Evolutionary conservation across 2,888 invertebrate species (phyloP).

Genomic region (Molorchus minor): DNA sequence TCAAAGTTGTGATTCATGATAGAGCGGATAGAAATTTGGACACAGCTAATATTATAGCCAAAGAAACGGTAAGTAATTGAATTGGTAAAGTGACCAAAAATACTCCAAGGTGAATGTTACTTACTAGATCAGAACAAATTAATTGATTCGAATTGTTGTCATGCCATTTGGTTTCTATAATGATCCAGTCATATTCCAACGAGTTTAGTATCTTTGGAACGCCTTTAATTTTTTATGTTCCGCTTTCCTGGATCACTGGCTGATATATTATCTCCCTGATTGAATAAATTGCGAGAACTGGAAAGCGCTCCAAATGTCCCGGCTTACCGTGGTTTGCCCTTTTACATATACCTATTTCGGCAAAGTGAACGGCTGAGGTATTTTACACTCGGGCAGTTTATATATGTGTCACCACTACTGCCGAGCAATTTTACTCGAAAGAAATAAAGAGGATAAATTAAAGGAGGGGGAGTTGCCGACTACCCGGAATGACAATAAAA

Average conservation of each 20-base stretch:
- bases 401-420: slow-evolving; percentile 53
- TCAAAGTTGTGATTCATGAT: too few relatives aligned
- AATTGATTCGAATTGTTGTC: too few relatives aligned
- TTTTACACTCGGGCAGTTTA: slow-evolving; percentile 43
- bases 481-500: slow-evolving; percentile 58
- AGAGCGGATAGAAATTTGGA: too few relatives aligned
- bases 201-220: too few relatives aligned
- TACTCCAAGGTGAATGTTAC: too few relatives aligned
- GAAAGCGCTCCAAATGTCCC: slow-evolving; percentile 7
- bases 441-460: slow-evolving; percentile 55
- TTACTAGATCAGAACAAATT: too few relatives aligned
- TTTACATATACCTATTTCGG: slow-evolving; percentile 5
- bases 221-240: not conserved
- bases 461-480: slow-evolving; percentile 50
- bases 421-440: slow-evolving; percentile 50
- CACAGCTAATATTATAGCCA: too few relatives aligned
- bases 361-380: slow-evolving; percentile 30
- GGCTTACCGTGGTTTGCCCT: slow-evolving; percentile 8
- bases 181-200: too few relatives aligned
- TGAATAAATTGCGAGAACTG: slow-evolving; percentile 16
- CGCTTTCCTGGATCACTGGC: not conserved
- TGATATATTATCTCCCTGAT: slow-evolving; percentile 2
- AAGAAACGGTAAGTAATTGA: too few relatives aligned
- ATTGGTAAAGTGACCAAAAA: too few relatives aligned
- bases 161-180: too few relatives aligned